Conservation (phyloP, 2,888 invertebrate genomes). For the Philereme transversata region DNA sequence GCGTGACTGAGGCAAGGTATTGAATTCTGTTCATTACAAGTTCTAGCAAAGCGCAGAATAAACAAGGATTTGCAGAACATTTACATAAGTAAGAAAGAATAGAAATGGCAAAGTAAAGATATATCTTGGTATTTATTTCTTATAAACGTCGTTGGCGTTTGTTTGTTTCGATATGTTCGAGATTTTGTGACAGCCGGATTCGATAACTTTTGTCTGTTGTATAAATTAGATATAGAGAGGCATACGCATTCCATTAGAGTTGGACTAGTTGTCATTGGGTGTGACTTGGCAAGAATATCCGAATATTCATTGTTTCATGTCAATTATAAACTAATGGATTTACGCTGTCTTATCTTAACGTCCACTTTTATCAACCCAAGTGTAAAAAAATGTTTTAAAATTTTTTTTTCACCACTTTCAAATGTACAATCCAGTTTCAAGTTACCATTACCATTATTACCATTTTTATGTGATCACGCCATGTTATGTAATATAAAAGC, state of each 20-base stretch:
- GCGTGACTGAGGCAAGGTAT: conserved; percentile 43
- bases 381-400: not conserved
- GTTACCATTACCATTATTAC: no score
- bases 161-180: conserved; percentile 35
- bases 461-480: conserved; percentile 10
- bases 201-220: conserved; percentile 37
- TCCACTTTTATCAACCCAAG: conserved; percentile 7
- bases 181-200: conserved; percentile 38
- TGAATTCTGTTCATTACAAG: conserved; percentile 19
- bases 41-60: conserved; percentile 29
- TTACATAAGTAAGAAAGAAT: conserved; percentile 41
- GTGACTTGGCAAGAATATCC: conserved; percentile 34
- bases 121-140: conserved; percentile 39
- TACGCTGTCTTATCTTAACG: conserved; percentile 18
- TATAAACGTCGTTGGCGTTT: conserved; percentile 39
- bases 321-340: conserved; percentile 20
- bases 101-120: conserved; percentile 40
- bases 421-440: conserved; percentile 6
- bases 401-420: conserved; percentile 11
- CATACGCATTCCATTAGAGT: conserved; percentile 39
- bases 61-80: conserved; percentile 46
- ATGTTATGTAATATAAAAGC: conserved; percentile 6
- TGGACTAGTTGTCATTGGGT: conserved; percentile 27
- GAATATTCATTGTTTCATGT: conserved; percentile 5
- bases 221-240: conserved; percentile 47